phyloP scores from a whole-genome alignment of 2,113 vertebrate species.

The Channa argus region DNA sequence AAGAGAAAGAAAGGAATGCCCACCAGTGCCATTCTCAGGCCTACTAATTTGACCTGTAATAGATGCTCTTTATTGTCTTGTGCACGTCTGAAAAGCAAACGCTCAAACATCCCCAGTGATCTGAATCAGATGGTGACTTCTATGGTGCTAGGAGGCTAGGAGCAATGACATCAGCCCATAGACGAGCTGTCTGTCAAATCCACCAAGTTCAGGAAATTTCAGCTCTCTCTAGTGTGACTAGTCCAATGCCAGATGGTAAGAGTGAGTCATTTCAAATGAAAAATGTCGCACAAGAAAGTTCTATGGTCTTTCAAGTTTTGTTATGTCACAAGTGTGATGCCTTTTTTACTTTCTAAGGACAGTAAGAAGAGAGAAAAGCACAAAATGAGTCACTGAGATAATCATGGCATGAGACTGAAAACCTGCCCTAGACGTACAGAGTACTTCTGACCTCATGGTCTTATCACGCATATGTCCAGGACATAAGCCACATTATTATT shows the following conservation, averaged over 20 bases:
- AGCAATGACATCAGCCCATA: not conserved
- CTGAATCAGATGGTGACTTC: not conserved
- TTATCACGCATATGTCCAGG: not conserved
- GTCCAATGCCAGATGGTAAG: not conserved
- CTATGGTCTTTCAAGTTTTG: not conserved
- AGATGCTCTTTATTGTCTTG: not conserved
- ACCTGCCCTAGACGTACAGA: not conserved
- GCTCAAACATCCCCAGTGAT: not conserved
- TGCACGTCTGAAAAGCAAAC: not conserved
- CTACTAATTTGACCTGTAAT: too few species aligned
- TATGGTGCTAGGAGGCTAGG: conserved; percentile 5
- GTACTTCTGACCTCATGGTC: not conserved
- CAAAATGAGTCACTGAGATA: conserved; percentile 24
- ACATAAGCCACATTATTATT: not conserved
- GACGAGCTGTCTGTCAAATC: conserved; percentile 3
- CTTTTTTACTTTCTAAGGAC: conserved; percentile 4
- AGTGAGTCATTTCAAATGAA: not conserved
- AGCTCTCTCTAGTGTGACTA: not conserved
- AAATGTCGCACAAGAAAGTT: conserved; percentile 12
- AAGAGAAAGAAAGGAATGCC: not conserved
- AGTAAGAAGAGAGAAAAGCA: conserved; percentile 28
- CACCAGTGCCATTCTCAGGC: not conserved
- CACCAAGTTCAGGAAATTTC: conserved; percentile 2
- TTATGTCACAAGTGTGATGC: not conserved
- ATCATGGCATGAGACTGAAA: conserved; percentile 22